A percentile compares a stretch with the other conserved stretches of the same genome.
phyloP scores from a whole-genome alignment of 1,140 invertebrate genomes.

The Anastatus disparis region DNA sequence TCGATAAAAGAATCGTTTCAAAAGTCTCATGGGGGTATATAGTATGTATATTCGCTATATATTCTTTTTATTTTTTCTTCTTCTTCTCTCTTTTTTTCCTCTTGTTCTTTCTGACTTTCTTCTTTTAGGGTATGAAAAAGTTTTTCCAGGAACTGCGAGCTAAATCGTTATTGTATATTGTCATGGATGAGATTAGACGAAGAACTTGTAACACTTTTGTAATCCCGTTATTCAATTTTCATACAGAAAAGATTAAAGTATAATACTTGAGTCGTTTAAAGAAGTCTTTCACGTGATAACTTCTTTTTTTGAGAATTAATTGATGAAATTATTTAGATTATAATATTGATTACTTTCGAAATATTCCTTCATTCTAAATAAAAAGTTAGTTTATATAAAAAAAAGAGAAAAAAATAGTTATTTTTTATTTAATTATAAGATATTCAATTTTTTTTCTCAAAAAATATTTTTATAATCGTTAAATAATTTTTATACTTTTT shows the following conservation, averaged over 20 bases:
- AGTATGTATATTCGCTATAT: background rate
- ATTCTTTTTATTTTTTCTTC: background rate
- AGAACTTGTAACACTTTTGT: background rate
- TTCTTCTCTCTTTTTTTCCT: background rate
- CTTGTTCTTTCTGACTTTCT: background rate
- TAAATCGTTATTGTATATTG: constrained; percentile 14
- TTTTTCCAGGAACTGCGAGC: background rate
- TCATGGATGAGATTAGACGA: background rate
- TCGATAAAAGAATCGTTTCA: constrained; percentile 39
- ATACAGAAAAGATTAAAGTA: background rate
- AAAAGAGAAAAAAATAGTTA: no score
- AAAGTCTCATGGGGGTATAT: constrained; percentile 9
- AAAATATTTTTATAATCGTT: no score
- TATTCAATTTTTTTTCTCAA: no score
- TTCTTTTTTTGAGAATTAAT: no score
- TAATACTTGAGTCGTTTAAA: background rate
- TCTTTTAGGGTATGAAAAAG: no score
- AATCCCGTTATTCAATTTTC: constrained; percentile 14
- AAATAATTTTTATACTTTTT: no score
- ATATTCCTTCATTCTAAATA: no score
- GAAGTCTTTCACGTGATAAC: no score
- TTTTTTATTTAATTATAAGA: no score
- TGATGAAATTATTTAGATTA: no score
- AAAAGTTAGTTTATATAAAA: no score
- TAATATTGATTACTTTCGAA: no score